Evolutionary conservation across 2,113 vertebrate species (phyloP).

Genomic region (Pelecanus crispus): DNA sequence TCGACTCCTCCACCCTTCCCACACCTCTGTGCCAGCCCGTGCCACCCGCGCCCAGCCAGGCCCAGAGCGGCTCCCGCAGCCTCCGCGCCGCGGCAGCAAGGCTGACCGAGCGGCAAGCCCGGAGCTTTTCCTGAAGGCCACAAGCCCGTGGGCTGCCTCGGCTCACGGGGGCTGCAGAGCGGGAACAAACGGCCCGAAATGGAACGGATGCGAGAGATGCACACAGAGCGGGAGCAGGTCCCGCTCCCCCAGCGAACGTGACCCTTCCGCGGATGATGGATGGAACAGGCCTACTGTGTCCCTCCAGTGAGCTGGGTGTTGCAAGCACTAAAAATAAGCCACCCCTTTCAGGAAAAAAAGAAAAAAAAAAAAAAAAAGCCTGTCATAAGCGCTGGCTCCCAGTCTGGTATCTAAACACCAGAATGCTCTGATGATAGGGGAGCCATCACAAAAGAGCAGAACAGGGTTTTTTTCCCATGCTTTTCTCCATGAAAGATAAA

Average conservation of each 20-base stretch:
- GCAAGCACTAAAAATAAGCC: neutral
- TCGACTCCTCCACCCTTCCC: neutral
- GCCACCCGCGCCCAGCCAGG: neutral
- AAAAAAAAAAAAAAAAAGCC: neutral
- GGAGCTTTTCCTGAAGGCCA: neutral
- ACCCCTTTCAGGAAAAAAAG: neutral
- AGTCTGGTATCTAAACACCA: neutral
- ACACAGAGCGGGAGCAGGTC: neutral
- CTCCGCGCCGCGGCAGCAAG: neutral
- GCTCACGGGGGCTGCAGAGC: neutral
- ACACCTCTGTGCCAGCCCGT: neutral
- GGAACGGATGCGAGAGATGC: neutral
- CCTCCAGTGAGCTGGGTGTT: neutral
- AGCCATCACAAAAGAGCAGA: neutral
- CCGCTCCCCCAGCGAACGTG: neutral
- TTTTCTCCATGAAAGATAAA: neutral
- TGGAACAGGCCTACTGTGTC: neutral
- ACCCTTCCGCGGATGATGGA: neutral
- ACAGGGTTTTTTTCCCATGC: neutral
- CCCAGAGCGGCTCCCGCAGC: neutral
- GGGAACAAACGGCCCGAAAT: neutral
- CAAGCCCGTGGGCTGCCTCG: accelerated
- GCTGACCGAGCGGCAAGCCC: neutral
- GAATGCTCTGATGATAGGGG: neutral
- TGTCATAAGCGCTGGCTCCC: neutral